phyloP scores from a whole-genome alignment of 2,888 invertebrate species.

The Orchesellides sinensis region DNA sequence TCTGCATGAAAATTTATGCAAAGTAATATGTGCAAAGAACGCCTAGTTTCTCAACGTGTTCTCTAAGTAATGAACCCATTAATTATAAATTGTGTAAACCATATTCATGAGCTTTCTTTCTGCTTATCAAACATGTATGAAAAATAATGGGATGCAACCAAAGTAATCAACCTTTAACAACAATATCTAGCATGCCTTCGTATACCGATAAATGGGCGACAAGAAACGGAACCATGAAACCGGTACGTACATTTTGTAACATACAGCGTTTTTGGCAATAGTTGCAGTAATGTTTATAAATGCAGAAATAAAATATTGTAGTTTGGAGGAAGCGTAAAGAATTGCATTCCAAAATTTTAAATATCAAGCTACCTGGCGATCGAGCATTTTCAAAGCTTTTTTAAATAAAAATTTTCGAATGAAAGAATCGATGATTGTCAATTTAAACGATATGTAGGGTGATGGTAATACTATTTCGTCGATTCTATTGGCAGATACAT shows the following conservation, averaged over 20 bases:
- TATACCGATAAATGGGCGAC: constrained; percentile 46
- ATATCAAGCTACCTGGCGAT: too few relatives aligned
- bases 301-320: too few relatives aligned
- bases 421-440: too few relatives aligned
- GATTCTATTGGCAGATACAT: too few relatives aligned
- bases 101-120: neutral
- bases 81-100: neutral
- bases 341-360: neutral
- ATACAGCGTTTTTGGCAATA: neutral
- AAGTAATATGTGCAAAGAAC: too few relatives aligned
- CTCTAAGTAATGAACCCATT: too few relatives aligned
- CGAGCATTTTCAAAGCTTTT: too few relatives aligned
- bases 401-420: too few relatives aligned
- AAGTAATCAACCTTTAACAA: constrained; percentile 38
- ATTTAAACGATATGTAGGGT: too few relatives aligned
- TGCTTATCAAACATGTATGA: constrained; percentile 4
- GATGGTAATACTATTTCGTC: too few relatives aligned
- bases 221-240: constrained; percentile 30
- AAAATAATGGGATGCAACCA: constrained; percentile 60
- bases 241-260: constrained; percentile 13
- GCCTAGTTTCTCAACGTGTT: too few relatives aligned
- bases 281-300: neutral
- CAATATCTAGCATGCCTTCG: constrained; percentile 28
- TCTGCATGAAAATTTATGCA: too few relatives aligned
- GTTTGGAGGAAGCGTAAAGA: neutral